Base-by-base conservation (phyloP, 1,140 invertebrate species). In the Aphelinus certus region DNA sequence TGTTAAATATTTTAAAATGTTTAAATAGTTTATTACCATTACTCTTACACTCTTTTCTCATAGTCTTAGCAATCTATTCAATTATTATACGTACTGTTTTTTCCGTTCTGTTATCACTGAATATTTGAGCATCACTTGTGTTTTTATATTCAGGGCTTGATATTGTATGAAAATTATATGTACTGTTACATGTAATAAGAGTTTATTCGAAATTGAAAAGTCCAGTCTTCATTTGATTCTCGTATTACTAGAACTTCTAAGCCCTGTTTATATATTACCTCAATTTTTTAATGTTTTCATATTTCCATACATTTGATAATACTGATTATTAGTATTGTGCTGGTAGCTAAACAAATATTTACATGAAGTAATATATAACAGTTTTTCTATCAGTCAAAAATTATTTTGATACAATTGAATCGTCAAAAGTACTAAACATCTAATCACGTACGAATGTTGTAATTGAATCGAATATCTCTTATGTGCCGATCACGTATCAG, bases 1-100 rank as follows among this genome's bases (percentile, higher is more conserved):
- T 77, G 60, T 80, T 80, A 51, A 43, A 70, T 73, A 77, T 70
- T 73, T 77, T 61, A 51, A 42, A 73, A 58, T 60, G 51, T 64
- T 71, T 76, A 43, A 56, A 62, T 72, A 57, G 57, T 58, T 43
- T 67, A 73, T 60, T 61, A 61, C 42, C 45, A 63, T 63, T 71
- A 63, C n/a, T 9, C 42, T 45, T 71, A 60, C 55, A 73, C 60
- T 26, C 46, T 43, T 75, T 75, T 69, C 10, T 71, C 66, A 46
- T 68, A 55, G 56, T 66, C 58, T 53, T 76, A 66, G 68, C 68
- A 57, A 71, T 65, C 71, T 76, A 65, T 68, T 48, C 49, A 72
- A 51, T 66, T 64, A 75, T 74, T 78, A 81, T 67, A 79, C 77
- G 78, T 79, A 76, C 75, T 72, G 66, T 77, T 75, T 75, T 46